Percentiles rank a stretch among this genome's conserved stretches.
Evolutionary conservation across 2,113 vertebrate species (phyloP).

Genomic region (Hemiprocne comata): DNA sequence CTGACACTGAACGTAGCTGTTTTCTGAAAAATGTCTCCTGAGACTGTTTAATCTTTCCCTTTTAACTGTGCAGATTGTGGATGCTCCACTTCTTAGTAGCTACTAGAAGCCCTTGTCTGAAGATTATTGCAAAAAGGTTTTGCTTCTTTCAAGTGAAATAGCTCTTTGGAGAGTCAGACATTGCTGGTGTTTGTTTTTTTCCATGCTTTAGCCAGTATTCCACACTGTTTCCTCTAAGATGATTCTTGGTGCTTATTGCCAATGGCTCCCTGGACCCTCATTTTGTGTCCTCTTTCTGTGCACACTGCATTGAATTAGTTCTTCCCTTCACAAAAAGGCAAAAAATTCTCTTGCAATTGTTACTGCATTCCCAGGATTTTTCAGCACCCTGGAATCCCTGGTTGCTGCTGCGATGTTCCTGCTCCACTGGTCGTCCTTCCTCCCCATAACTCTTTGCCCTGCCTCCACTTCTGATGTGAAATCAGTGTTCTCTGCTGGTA

Average conservation of each 20-base stretch:
- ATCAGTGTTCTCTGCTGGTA: background rate
- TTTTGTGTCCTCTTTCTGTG: background rate
- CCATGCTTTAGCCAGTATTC: background rate
- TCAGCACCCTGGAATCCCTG: background rate
- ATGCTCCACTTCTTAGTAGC: background rate
- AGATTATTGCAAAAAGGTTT: background rate
- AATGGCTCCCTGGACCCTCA: background rate
- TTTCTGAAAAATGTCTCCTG: background rate
- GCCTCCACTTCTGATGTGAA: background rate
- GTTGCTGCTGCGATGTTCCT: background rate
- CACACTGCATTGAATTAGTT: background rate
- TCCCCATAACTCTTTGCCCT: background rate
- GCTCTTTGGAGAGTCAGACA: background rate
- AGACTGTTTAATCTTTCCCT: background rate
- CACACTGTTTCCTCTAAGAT: accelerated
- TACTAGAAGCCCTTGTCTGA: background rate
- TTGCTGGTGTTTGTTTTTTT: background rate
- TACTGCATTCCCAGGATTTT: background rate
- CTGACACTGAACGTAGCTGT: background rate
- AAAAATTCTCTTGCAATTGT: background rate
- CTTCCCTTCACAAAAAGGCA: background rate
- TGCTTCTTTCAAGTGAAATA: background rate
- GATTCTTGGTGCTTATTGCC: background rate
- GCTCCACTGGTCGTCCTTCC: background rate
- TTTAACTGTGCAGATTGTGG: background rate